Conservation (phyloP, 2,113 vertebrate species). For the Neotoma lepida region DNA sequence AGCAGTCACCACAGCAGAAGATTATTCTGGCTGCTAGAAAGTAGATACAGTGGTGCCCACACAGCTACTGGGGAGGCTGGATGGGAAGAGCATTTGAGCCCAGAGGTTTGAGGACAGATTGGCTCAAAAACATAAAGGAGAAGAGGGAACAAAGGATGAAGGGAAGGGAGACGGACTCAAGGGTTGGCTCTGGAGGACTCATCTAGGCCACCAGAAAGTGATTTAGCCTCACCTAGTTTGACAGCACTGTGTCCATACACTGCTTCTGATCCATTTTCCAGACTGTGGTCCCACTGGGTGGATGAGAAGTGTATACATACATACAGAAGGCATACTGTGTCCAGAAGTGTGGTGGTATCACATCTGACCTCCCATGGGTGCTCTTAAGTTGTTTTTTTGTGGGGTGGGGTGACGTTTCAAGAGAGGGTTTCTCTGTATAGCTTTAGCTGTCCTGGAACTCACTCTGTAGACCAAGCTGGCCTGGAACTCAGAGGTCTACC, state of each 20-base stretch:
- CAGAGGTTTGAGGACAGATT: background rate
- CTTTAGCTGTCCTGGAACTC: background rate
- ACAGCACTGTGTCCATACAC: fast-evolving
- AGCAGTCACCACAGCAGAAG: background rate
- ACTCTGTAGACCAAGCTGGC: background rate
- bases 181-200: background rate
- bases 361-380: background rate
- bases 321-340: background rate
- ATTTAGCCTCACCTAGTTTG: background rate
- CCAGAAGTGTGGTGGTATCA: background rate
- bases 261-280: background rate
- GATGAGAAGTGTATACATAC: background rate
- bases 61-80: background rate
- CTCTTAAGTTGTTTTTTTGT: background rate
- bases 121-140: background rate
- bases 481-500: background rate
- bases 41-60: fast-evolving
- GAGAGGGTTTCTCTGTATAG: background rate
- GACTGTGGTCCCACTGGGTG: background rate
- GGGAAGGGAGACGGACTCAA: background rate
- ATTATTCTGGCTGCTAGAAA: background rate
- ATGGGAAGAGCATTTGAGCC: background rate
- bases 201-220: fast-evolving
- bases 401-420: background rate
- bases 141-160: background rate